A percentile compares a stretch with the other conserved stretches of the same genome.
These are phyloP conservation scores for Aphis craccivora DNA, from an alignment of 1,140 invertebrate species.

Conservation along the genomic window DNA sequence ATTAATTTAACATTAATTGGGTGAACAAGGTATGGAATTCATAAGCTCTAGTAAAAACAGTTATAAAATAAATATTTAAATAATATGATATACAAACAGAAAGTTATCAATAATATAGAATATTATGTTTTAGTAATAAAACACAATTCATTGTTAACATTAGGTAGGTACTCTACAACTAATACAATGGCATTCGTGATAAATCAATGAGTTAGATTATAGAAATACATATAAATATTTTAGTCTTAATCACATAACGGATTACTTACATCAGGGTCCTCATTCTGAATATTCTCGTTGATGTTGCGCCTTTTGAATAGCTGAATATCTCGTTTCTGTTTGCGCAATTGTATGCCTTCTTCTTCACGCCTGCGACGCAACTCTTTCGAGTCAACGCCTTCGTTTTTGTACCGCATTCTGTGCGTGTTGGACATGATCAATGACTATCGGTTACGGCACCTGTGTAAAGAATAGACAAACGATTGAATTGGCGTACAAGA, in stretches of 20 bases:
- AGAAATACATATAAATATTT: not conserved
- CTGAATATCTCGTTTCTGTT: constrained; percentile 94
- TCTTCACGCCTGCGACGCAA: constrained; percentile 90
- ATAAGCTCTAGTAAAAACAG: not conserved
- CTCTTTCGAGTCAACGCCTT: constrained; percentile 89
- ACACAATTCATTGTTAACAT: not conserved
- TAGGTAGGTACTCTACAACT: not conserved
- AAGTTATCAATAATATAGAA: not conserved
- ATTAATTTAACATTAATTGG: not conserved
- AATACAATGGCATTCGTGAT: not conserved
- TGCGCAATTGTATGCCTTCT: constrained; percentile 93
- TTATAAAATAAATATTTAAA: not conserved
- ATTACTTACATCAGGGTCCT: constrained; percentile 65
- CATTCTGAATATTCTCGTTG: constrained; percentile 67
- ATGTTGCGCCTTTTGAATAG: constrained; percentile 93
- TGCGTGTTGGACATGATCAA: constrained; percentile 67
- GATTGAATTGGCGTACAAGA: not conserved
- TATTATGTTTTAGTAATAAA: not conserved
- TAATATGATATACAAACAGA: not conserved
- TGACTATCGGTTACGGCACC: not conserved
- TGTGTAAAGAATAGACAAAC: not conserved
- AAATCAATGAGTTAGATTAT: not conserved
- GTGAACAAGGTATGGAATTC: not conserved
- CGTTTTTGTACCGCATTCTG: constrained; percentile 95
- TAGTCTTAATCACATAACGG: not conserved